A percentile compares a stretch with the other conserved stretches of the same genome.
Conservation (phyloP, 2,888 invertebrate species). For the Nymphalis c-album region DNA sequence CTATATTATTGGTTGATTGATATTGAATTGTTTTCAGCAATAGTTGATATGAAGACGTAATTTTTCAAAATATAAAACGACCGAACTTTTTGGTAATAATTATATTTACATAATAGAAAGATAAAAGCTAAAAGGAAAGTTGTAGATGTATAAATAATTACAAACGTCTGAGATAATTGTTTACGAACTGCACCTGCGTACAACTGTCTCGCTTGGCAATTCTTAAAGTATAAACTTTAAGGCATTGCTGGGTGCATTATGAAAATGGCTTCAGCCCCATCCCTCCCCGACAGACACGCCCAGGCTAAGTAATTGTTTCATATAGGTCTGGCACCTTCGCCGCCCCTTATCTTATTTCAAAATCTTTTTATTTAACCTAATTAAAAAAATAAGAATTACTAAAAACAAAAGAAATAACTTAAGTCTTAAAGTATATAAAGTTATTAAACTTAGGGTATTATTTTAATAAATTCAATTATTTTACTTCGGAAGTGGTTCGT, state of each 20-base stretch:
- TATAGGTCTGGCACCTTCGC: constrained; percentile 42
- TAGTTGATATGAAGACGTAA: too few species aligned
- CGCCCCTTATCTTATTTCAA: constrained; percentile 26
- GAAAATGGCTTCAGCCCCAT: constrained; percentile 57
- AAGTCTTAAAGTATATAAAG: too few species aligned
- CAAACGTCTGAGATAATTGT: constrained; percentile 27
- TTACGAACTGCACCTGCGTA: constrained; percentile 38
- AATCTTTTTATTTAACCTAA: background rate
- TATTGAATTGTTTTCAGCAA: too few species aligned
- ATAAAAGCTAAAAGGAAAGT: background rate
- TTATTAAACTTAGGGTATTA: too few species aligned
- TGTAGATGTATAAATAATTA: constrained; percentile 16
- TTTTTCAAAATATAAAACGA: too few species aligned
- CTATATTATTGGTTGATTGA: too few species aligned
- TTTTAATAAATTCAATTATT: too few species aligned
- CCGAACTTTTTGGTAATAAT: too few species aligned
- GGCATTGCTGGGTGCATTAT: constrained; percentile 64
- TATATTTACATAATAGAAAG: background rate
- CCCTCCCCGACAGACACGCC: constrained; percentile 43
- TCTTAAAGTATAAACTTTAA: constrained; percentile 74
- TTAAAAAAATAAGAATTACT: background rate
- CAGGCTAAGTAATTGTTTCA: constrained; percentile 57
- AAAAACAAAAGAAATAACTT: background rate
- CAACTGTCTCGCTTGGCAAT: constrained; percentile 48
- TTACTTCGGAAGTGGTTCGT: too few species aligned